A percentile compares a stretch with the other conserved stretches of the same genome.
Evolutionary conservation across 2,888 invertebrate genomes (phyloP).

Genomic region (Brachynemurus nebulosus): DNA sequence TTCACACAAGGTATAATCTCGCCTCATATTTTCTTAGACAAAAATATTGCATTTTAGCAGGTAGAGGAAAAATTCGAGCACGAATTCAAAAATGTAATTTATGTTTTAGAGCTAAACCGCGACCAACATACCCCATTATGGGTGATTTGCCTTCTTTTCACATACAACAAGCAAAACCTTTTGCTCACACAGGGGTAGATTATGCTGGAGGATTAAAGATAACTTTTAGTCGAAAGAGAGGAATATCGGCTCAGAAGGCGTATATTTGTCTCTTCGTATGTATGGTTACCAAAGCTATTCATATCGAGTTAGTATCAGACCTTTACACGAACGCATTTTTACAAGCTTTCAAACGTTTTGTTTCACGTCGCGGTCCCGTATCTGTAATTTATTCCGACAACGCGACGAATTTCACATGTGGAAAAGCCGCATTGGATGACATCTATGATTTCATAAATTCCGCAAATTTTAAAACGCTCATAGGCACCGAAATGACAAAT

Average conservation of each 20-base stretch:
- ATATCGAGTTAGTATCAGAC: neutral
- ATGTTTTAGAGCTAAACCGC: neutral
- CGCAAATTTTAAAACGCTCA: too few species aligned
- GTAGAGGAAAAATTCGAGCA: neutral
- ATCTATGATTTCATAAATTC: too few species aligned
- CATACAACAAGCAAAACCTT: neutral
- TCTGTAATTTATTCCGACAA: too few species aligned
- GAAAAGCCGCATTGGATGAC: too few species aligned
- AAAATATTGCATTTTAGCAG: neutral
- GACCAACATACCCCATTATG: neutral
- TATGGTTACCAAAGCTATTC: neutral
- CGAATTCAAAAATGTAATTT: neutral
- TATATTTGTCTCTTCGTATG: neutral
- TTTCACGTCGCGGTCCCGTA: neutral
- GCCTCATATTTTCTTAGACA: neutral
- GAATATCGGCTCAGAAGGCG: neutral
- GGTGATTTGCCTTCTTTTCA: neutral
- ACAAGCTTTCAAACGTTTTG: neutral
- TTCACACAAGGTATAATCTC: neutral
- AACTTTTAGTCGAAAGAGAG: neutral
- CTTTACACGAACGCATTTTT: neutral
- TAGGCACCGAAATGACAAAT: too few species aligned
- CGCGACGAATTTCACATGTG: too few species aligned
- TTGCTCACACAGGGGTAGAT: neutral
- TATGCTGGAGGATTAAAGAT: neutral